Evolutionary conservation across 2,113 vertebrate genomes (phyloP).

Genomic region (Camelus dromedarius): DNA sequence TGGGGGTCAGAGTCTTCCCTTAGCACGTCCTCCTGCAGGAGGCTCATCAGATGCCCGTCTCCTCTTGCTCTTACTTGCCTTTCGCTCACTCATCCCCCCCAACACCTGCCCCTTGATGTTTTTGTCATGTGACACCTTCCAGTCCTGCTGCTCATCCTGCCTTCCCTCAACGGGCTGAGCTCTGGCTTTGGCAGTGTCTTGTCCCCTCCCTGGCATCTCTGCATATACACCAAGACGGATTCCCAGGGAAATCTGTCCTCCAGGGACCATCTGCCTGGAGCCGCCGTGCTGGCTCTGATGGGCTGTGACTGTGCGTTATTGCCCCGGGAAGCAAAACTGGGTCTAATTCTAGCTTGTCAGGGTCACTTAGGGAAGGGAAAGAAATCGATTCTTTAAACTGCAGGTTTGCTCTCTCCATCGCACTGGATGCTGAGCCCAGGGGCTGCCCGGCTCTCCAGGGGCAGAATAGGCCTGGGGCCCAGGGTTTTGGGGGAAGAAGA

Average conservation of each 20-base stretch:
- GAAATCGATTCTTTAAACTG: not conserved
- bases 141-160: not conserved
- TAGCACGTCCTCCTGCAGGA: not conserved
- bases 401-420: not conserved
- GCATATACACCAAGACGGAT: not conserved
- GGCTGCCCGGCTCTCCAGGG: not conserved
- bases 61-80: not conserved
- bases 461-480: not conserved
- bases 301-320: not conserved
- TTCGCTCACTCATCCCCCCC: not conserved
- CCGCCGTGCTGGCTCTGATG: not conserved
- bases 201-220: not conserved
- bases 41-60: not conserved
- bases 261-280: not conserved
- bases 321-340: not conserved
- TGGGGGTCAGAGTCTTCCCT: rapidly evolving
- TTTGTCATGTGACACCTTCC: not conserved
- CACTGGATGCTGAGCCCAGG: rapidly evolving
- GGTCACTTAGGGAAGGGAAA: constrained; percentile 18
- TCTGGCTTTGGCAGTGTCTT: not conserved
- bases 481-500: not conserved
- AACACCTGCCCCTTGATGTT: not conserved
- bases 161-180: not conserved
- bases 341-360: not conserved
- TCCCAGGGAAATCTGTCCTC: not conserved